Conservation (phyloP, 2,888 invertebrate species). For the Mantis religiosa region DNA sequence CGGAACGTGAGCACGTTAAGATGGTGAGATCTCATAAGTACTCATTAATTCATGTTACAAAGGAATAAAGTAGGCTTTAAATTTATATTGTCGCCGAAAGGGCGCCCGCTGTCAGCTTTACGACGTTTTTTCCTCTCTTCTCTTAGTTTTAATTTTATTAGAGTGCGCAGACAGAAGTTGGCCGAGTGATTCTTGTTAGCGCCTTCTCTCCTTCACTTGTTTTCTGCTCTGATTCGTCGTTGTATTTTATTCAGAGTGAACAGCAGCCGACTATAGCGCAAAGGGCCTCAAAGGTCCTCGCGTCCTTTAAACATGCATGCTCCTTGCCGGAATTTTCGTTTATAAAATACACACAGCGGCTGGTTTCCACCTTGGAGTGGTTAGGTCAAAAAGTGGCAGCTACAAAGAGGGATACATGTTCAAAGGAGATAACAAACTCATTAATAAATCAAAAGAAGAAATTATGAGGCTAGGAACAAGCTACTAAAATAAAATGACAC, state of each 20-base stretch:
- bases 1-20: too few species aligned
- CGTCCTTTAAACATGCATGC: background rate
- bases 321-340: background rate
- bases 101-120: background rate
- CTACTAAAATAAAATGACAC: too few species aligned
- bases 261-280: background rate
- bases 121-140: background rate
- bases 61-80: background rate
- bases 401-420: background rate
- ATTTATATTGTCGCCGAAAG: background rate
- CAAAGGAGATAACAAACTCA: background rate
- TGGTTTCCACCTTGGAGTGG: background rate
- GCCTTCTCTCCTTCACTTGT: background rate
- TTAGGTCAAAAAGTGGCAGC: background rate
- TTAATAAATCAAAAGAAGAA: background rate
- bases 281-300: background rate
- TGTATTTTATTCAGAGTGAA: background rate
- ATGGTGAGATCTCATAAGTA: too few species aligned
- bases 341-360: background rate
- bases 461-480: too few species aligned
- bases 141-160: background rate
- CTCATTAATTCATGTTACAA: too few species aligned
- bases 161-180: background rate
- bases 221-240: background rate
- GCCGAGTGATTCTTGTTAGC: background rate